Base-by-base conservation (phyloP, 35 echinoderm and acorn worm species). In the Apostichopus japonicus region DNA sequence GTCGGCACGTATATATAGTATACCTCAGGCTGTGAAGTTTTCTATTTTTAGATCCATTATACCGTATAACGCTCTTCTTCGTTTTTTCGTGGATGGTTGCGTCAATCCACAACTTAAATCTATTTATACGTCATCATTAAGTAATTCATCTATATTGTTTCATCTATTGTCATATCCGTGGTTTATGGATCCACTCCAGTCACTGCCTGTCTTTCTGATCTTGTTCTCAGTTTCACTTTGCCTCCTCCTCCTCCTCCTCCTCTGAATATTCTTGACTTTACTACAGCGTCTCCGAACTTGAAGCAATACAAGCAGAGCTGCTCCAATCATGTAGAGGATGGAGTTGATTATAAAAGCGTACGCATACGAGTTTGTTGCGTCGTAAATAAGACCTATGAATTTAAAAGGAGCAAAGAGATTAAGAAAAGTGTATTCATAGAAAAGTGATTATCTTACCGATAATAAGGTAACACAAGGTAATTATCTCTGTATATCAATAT, bases 341-440 rank as follows among this genome's bases (percentile, higher is more conserved):
- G 81, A 6, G 81, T 84, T 84, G 16, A 84, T 55, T 8, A 84
- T 84, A 3, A 84, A 84, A 6, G 81, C 81, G 44, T 14, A 58
- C 44, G 23, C 10, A 54, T 84, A 84, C 2, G 81, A 84, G 7
- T 84, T n/a, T 27, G 81, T 84, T 58, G 81, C 27, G 24, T 84
- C 79, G n/a, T 83, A 83, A 27, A 83, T 54, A 23, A 51, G 6
- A 0, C 79, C 79, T 83, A 33, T 27, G 16, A 9, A 33, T 7
- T 17, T 0, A 83, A 83, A 83, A 51, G n/a, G 24, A 44, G 33
- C 33, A 44, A 44, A 75, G 71, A 75, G 71, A 44, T 44, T 44
- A 4, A 44, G 33, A 44, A 44, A 44, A 44, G 33, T 44, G 33
- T 44, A 44, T 44, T 44, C 33, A 4, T 44, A 44, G 4, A 44